Evolutionary conservation across 2,113 vertebrate species (phyloP).

Genomic region (Myotis brandtii): DNA sequence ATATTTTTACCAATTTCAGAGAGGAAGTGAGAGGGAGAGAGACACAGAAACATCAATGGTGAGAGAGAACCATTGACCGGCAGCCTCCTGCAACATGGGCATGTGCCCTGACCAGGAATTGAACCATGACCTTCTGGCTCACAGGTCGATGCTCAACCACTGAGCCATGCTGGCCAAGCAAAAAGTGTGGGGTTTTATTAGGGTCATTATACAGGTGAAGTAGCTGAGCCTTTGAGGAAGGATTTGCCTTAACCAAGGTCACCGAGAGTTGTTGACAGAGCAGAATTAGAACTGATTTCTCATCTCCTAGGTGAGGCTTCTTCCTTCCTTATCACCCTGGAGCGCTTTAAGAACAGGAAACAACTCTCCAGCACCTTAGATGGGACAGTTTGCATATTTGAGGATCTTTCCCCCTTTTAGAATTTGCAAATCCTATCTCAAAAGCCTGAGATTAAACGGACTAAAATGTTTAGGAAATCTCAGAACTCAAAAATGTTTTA

Average conservation of each 20-base stretch:
- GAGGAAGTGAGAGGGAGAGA: no score
- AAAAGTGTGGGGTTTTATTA: conserved; percentile 45
- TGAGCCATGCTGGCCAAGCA: no score
- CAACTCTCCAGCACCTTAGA: not conserved
- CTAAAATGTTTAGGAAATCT: conserved; percentile 34
- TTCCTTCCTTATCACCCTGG: not conserved
- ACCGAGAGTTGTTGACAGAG: not conserved
- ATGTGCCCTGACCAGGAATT: no score
- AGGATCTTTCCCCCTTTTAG: not conserved
- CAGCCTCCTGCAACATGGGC: no score
- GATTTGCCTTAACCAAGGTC: conserved; percentile 1
- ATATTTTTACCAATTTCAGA: no score
- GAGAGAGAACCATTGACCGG: no score
- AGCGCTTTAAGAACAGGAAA: conserved; percentile 2
- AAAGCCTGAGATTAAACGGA: not conserved
- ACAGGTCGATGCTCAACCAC: no score
- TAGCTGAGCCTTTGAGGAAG: conserved; percentile 17
- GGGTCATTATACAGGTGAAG: conserved; percentile 28
- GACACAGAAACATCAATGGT: no score
- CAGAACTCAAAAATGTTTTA: conserved; percentile 40
- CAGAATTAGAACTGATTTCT: conserved; percentile 29
- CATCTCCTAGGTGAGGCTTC: not conserved
- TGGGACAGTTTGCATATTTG: not conserved
- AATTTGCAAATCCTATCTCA: not conserved
- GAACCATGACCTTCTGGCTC: no score